A percentile compares a stretch with the other conserved stretches of the same genome.
Evolutionary conservation across 2,888 invertebrate species (phyloP).

Genomic region (Notodromas monacha): DNA sequence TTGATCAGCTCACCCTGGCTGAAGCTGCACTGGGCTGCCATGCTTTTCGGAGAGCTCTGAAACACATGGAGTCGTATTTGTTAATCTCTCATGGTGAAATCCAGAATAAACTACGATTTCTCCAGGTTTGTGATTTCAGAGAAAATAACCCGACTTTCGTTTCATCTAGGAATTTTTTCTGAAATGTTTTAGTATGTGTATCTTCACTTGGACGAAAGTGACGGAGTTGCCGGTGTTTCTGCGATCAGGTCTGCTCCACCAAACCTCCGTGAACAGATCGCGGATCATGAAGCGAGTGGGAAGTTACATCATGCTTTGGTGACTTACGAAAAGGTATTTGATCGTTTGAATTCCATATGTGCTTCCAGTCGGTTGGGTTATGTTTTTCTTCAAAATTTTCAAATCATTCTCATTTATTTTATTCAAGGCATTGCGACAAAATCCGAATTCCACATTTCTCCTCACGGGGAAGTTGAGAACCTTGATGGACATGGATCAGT

Average conservation of each 20-base stretch:
- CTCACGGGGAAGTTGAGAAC: no score
- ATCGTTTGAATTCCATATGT: no score
- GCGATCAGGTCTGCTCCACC: slow-evolving; percentile 40
- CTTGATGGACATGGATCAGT: slow-evolving; percentile 53
- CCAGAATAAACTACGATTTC: slow-evolving; percentile 16
- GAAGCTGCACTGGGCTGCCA: slow-evolving; percentile 17
- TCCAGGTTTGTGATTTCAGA: slow-evolving; percentile 17
- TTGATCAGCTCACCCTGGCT: slow-evolving; percentile 17
- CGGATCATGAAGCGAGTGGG: slow-evolving; percentile 11
- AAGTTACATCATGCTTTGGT: slow-evolving; percentile 36
- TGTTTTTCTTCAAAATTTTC: no score
- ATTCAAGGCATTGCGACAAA: no score
- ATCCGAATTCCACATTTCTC: no score
- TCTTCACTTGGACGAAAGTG: slow-evolving; percentile 54
- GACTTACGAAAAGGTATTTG: slow-evolving; percentile 53
- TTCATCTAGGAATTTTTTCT: no score
- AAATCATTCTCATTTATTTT: no score
- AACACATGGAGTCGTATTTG: slow-evolving; percentile 18
- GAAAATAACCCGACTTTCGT: no score
- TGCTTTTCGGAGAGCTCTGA: slow-evolving; percentile 16
- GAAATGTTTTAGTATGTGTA: slow-evolving; percentile 41
- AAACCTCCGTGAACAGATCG: slow-evolving; percentile 33
- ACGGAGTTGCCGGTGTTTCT: slow-evolving; percentile 45
- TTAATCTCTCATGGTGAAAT: slow-evolving; percentile 13
- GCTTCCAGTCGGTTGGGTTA: no score